A percentile compares a stretch with the other conserved stretches of the same genome.
Evolutionary conservation across 2,113 vertebrate genomes (phyloP).

Genomic region (Xenopus borealis): DNA sequence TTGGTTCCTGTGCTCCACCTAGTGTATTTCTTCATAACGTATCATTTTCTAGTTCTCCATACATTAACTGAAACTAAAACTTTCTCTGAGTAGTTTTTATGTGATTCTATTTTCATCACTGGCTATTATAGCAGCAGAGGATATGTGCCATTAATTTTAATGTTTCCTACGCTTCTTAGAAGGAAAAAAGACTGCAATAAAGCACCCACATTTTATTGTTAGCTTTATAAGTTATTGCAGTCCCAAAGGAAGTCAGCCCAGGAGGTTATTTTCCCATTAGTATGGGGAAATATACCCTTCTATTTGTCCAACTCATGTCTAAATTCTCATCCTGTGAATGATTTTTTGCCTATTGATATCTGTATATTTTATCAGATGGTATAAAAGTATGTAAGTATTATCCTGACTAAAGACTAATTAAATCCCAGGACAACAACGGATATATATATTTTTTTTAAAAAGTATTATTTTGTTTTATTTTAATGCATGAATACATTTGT

Average conservation of each 20-base stretch:
- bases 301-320: no score
- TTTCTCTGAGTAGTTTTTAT: constrained; percentile 1
- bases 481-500: no score
- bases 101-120: background rate
- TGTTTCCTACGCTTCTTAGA: constrained; percentile 3
- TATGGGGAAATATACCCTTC: no score
- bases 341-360: no score
- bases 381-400: no score
- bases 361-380: no score
- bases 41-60: constrained; percentile 1
- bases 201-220: constrained; percentile 7
- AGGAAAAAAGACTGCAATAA: constrained; percentile 19
- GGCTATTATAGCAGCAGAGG: constrained; percentile 9
- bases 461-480: no score
- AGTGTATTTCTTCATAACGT: constrained; percentile 27
- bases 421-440: no score
- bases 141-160: constrained; percentile 17
- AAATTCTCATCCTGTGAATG: no score
- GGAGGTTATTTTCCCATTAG: background rate
- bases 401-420: no score
- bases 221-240: constrained; percentile 13
- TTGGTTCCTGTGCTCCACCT: constrained; percentile 36
- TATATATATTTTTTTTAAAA: no score
- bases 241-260: background rate
- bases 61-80: background rate